Percentiles rank a stretch among this genome's conserved stretches.
Evolutionary conservation across 2,888 invertebrate species (phyloP).

Genomic region (Hypena proboscidalis): DNA sequence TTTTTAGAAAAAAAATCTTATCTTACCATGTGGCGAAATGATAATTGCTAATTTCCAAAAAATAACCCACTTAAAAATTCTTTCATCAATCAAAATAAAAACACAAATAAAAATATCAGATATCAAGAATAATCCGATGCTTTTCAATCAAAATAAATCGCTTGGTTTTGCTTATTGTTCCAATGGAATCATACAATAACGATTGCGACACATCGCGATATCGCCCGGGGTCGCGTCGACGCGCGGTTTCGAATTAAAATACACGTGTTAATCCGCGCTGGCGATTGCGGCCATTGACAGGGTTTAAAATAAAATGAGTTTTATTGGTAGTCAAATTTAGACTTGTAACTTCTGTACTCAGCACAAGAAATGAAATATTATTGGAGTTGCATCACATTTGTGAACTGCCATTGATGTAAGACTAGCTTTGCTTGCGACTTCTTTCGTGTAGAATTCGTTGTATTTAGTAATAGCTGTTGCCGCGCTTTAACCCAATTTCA

Average conservation of each 20-base stretch:
- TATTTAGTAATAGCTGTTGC: too few species aligned
- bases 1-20: too few species aligned
- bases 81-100: not conserved
- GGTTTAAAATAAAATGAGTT: not conserved
- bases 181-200: conserved; percentile 36
- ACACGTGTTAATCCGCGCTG: conserved; percentile 34
- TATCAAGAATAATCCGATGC: conserved; percentile 4
- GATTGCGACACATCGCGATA: conserved; percentile 19
- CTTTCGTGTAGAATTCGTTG: too few species aligned
- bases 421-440: too few species aligned
- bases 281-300: conserved; percentile 1
- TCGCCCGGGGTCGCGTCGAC: conserved; percentile 17
- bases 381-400: too few species aligned
- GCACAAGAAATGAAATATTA: too few species aligned
- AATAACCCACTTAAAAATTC: not conserved
- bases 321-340: too few species aligned
- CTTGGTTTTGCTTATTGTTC: conserved; percentile 24
- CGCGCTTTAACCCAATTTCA: too few species aligned
- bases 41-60: too few species aligned
- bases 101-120: not conserved
- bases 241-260: conserved; percentile 35
- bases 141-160: conserved; percentile 10
- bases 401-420: too few species aligned
- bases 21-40: too few species aligned
- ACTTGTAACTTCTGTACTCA: too few species aligned